phyloP scores from a whole-genome alignment of 2,113 vertebrate genomes.

The Acrocephalus kingi region DNA sequence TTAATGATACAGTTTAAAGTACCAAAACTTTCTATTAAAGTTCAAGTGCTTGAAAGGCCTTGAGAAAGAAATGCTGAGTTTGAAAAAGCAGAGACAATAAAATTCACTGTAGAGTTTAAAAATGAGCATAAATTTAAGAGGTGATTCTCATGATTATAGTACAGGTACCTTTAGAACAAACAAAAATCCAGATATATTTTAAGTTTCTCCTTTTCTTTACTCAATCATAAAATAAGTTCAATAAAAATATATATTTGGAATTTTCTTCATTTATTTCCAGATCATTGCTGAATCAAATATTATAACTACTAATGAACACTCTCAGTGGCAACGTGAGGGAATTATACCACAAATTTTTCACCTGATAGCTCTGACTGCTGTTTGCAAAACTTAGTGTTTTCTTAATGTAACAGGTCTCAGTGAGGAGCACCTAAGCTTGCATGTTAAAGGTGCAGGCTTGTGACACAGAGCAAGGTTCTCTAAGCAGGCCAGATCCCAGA shows the following conservation, averaged over 20 bases:
- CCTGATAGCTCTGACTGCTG: neutral
- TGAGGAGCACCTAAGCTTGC: neutral
- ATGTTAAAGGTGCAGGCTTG: neutral
- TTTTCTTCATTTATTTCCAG: neutral
- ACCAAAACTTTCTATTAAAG: neutral
- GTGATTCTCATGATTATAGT: neutral
- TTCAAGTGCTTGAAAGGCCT: neutral
- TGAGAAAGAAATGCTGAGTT: neutral
- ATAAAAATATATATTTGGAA: neutral
- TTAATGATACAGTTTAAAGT: neutral
- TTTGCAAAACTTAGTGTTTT: neutral
- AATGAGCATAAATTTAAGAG: neutral
- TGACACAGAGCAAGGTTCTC: neutral
- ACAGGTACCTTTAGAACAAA: neutral
- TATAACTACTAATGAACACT: neutral
- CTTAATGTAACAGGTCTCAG: fast-evolving
- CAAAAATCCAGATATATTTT: neutral
- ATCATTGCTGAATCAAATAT: neutral
- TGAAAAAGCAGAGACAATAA: neutral
- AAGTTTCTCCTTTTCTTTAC: neutral
- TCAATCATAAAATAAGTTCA: neutral
- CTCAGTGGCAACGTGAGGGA: neutral
- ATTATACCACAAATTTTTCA: neutral
- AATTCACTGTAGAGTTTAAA: neutral
- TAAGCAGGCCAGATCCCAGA: neutral